Percentiles rank a stretch among this genome's conserved stretches.
These are phyloP conservation scores for Dorcus hopei DNA, from an alignment of 2,888 invertebrate species.

Conservation along the genomic window DNA sequence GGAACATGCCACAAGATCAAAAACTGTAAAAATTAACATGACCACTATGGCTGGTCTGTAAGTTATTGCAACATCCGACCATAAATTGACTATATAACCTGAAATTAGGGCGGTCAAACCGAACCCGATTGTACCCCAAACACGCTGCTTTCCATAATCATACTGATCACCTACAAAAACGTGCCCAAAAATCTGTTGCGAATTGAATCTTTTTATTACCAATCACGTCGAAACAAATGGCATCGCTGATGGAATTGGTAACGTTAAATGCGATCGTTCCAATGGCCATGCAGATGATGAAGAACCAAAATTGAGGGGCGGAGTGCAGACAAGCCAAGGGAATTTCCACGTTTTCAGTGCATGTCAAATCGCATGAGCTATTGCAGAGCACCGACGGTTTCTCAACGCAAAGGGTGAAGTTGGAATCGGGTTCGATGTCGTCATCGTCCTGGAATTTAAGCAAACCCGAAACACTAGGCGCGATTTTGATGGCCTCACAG, in stretches of 20 bases:
- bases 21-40: conserved; percentile 59
- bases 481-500: conserved; percentile 6
- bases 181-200: not conserved
- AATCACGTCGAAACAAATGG: conserved; percentile 84
- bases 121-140: conserved; percentile 81
- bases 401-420: conserved; percentile 7
- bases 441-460: not conserved
- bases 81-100: conserved; percentile 66
- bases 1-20: conserved; percentile 67
- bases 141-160: conserved; percentile 75
- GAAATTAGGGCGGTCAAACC: conserved; percentile 69
- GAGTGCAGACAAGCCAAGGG: conserved; percentile 52
- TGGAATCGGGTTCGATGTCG: not conserved
- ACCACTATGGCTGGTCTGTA: conserved; percentile 73
- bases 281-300: conserved; percentile 66
- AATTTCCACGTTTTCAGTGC: conserved; percentile 37
- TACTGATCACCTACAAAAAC: conserved; percentile 59
- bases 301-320: conserved; percentile 68
- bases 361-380: conserved; percentile 30
- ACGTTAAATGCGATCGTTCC: conserved; percentile 82
- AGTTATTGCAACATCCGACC: conserved; percentile 56
- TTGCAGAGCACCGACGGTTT: conserved; percentile 12
- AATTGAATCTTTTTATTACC: conserved; percentile 49
- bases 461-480: too few species aligned
- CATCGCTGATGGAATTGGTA: conserved; percentile 82